Base-by-base conservation (phyloP, 2,797 vertebrate genomes). In the Salmo trutta region DNA sequence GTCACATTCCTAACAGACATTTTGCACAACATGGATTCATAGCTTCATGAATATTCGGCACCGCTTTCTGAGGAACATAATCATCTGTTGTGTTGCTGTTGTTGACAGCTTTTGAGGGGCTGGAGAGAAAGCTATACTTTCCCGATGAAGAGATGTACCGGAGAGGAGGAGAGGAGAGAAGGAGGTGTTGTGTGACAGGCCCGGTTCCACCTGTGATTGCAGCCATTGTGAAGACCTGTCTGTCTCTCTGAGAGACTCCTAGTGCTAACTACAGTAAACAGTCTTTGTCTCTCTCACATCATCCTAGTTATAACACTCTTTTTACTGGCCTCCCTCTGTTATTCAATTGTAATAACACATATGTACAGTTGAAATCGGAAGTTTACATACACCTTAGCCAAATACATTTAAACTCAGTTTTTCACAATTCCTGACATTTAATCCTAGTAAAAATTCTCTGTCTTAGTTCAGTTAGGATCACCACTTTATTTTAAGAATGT, bases 151-250 rank as follows among this genome's bases (percentile, higher is more conserved):
- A 52, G 41, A 47, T 47, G 41, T 47, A 47, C 10, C 10, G 10
- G 41, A 47, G 41, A 47, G 41, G 41, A 47, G 41, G 41, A 70
- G 41, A 47, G 41, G 41, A 70, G 54, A 66, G 71, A 67, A 54
- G 54, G 76, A 80, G 74, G 74, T 81, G 77, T 83, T 77, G 74
- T 82, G 79, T 86, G 85, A 84, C 85, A 73, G 83, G 74, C 65
- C 79, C 86, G 80, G 83, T 88, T 82, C 87, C 88, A 91, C 88
- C 88, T 93, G 87, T 86, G 90, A 88, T 89, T 83, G 83, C 79
- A 3, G 67, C 79, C 75, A 67, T 84, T 88, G 88, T 83, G 65
- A 73, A 56, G 75, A n/a, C 74, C 41, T 47, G 41, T 0, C 36
- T 47, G 41, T 29, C 64, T 66, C 27, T 68, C 27, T n/a, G 27